These are phyloP conservation scores for Scaptodrosophila lebanonensis DNA, from an alignment of 1,140 invertebrate genomes.

Conservation along the genomic window DNA sequence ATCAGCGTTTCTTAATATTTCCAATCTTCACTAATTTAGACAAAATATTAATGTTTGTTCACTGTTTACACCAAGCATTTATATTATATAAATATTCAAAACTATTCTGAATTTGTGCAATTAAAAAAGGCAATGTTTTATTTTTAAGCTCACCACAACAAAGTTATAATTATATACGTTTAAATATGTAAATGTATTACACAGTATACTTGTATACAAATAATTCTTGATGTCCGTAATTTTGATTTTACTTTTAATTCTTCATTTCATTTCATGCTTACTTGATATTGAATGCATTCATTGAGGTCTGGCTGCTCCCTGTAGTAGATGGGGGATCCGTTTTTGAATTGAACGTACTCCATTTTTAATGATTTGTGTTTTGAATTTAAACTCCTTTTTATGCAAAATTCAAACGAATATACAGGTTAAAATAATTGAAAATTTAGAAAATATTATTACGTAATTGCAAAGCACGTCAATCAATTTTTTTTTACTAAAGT, in stretches of 20 bases:
- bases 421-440: constrained; percentile 36
- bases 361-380: constrained; percentile 59
- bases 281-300: constrained; percentile 77
- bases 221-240: no score
- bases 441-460: constrained; percentile 49
- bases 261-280: constrained; percentile 41
- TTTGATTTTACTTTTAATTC: not conserved
- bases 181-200: no score
- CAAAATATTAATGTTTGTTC: not conserved
- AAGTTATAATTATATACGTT: no score
- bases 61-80: no score
- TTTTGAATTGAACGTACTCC: constrained; percentile 77
- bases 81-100: no score
- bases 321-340: constrained; percentile 76
- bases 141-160: no score
- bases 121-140: no score
- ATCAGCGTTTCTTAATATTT: not conserved
- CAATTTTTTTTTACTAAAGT: not conserved
- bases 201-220: no score
- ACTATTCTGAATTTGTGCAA: no score
- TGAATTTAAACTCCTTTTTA: constrained; percentile 65
- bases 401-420: constrained; percentile 35
- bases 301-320: constrained; percentile 76
- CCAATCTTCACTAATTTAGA: not conserved
- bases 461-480: constrained; percentile 29